phyloP scores from a whole-genome alignment of 92 coral and sea anemone species.

The Porites rus region DNA sequence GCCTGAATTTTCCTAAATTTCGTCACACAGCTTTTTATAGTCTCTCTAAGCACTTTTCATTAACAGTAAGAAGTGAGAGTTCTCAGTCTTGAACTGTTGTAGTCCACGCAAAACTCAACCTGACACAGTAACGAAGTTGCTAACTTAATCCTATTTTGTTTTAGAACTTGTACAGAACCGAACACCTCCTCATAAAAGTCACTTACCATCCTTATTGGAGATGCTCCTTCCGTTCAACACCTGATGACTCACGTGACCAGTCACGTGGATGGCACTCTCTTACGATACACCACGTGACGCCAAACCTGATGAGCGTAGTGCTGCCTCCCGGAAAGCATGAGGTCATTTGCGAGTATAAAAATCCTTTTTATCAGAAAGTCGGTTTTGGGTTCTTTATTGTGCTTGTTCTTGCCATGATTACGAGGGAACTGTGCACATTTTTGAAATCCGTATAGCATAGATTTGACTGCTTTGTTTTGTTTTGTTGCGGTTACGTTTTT shows the following conservation, averaged over 20 bases:
- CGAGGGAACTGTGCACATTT: conserved; percentile 11
- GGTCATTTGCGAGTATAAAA: conserved; percentile 66
- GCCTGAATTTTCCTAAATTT: no score
- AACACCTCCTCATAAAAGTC: conserved; percentile 82
- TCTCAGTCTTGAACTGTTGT: not conserved
- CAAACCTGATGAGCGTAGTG: conserved; percentile 80
- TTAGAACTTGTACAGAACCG: conserved; percentile 60
- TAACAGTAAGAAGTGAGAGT: no score
- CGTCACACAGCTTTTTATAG: no score
- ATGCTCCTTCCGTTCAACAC: conserved; percentile 47
- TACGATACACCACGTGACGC: conserved; percentile 78
- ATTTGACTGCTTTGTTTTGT: not conserved
- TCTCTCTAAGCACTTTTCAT: no score
- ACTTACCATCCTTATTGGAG: conserved; percentile 87
- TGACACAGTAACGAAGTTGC: not conserved
- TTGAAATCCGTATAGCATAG: not conserved
- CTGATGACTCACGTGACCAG: conserved; percentile 32
- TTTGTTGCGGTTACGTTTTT: not conserved
- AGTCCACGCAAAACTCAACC: not conserved
- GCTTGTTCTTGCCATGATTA: conserved; percentile 18
- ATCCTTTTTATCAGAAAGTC: conserved; percentile 82
- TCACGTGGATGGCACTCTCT: conserved; percentile 68
- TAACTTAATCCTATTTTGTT: not conserved
- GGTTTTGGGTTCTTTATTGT: conserved; percentile 64
- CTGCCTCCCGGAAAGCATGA: conserved; percentile 79